phyloP scores from a whole-genome alignment of 2,888 invertebrate species.

The Drosophila paracracens region DNA sequence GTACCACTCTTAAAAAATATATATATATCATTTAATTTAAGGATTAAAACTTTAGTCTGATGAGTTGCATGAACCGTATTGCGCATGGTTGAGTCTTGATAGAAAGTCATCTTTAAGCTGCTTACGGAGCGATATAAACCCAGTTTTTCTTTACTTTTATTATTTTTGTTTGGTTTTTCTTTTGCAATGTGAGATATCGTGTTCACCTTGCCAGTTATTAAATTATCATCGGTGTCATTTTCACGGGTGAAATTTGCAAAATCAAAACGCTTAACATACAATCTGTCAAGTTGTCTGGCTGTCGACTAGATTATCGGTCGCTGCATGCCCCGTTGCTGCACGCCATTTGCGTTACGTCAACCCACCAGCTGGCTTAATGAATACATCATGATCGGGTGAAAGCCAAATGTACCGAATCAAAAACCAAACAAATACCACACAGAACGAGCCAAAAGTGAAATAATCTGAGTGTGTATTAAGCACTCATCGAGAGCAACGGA shows the following conservation, averaged over 20 bases:
- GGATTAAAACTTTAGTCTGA: not conserved
- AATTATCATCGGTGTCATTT: conserved; percentile 13
- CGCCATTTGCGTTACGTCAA: conserved; percentile 38
- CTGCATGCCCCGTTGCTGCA: conserved; percentile 10
- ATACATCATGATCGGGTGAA: conserved; percentile 37
- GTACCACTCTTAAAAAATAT: not conserved
- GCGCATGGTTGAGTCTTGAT: not conserved
- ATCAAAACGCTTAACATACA: conserved; percentile 20
- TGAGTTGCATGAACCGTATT: not conserved
- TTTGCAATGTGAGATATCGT: conserved; percentile 4
- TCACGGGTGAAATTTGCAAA: conserved; percentile 27
- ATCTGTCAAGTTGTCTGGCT: conserved; percentile 19
- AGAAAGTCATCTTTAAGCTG: conserved; percentile 5
- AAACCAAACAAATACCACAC: conserved; percentile 9
- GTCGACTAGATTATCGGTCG: conserved; percentile 7
- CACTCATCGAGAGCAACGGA: not conserved
- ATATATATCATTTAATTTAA: not conserved
- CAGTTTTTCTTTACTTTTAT: not conserved
- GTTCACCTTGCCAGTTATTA: conserved; percentile 1
- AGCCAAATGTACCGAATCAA: conserved; percentile 22
- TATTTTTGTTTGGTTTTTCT: not conserved
- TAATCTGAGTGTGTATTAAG: not conserved
- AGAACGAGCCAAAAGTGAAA: conserved; percentile 19
- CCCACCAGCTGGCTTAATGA: conserved; percentile 26
- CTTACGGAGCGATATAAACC: not conserved